These are phyloP conservation scores for Globodera rostochiensis DNA, from an alignment of 1,140 invertebrate species.

Conservation along the genomic window DNA sequence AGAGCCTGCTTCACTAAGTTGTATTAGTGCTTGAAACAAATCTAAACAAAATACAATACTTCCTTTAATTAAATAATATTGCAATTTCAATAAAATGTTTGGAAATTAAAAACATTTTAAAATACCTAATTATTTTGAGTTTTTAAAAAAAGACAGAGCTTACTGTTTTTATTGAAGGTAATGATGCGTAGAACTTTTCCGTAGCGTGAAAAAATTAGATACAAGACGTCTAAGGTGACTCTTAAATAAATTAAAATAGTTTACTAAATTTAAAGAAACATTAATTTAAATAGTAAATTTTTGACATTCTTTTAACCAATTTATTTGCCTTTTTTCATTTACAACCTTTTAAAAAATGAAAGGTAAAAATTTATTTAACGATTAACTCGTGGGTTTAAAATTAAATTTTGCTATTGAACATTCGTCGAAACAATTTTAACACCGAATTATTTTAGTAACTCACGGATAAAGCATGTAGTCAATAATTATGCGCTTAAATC, in stretches of 20 bases:
- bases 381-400: too few relatives aligned
- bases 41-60: slow-evolving; percentile 71
- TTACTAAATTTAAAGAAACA: too few relatives aligned
- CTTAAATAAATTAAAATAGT: neutral
- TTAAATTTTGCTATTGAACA: too few relatives aligned
- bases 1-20: slow-evolving; percentile 91
- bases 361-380: too few relatives aligned
- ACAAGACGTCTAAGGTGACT: slow-evolving; percentile 91
- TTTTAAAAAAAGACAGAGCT: slow-evolving; percentile 66
- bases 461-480: slow-evolving; percentile 93
- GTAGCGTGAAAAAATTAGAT: slow-evolving; percentile 93
- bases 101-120: too few relatives aligned
- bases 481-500: slow-evolving; percentile 81
- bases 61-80: too few relatives aligned
- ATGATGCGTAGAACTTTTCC: slow-evolving; percentile 98
- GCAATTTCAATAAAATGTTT: too few relatives aligned
- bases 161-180: slow-evolving; percentile 98
- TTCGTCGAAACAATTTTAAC: neutral
- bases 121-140: too few relatives aligned
- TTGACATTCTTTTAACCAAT: too few relatives aligned
- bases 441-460: neutral
- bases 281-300: too few relatives aligned
- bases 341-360: too few relatives aligned
- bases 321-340: too few relatives aligned
- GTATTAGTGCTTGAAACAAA: slow-evolving; percentile 97